A percentile compares a stretch with the other conserved stretches of the same genome.
Evolutionary conservation across 2,797 vertebrate genomes (phyloP).

Genomic region (Eulemur albifrons): DNA sequence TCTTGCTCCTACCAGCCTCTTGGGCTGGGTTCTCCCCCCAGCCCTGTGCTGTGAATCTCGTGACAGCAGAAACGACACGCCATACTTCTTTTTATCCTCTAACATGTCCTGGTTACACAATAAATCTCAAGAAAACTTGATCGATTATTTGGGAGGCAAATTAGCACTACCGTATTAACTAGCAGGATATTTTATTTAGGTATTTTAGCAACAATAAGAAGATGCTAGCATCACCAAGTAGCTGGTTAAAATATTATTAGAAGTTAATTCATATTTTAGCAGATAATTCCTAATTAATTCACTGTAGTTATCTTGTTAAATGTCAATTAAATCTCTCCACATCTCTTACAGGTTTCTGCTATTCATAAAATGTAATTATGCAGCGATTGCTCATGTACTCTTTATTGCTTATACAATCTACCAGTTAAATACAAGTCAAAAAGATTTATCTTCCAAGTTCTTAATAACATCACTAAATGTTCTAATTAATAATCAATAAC

Average conservation of each 20-base stretch:
- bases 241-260: slow-evolving; percentile 86
- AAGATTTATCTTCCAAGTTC: slow-evolving; percentile 79
- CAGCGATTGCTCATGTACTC: slow-evolving; percentile 82
- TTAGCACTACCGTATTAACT: slow-evolving; percentile 38
- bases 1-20: neutral
- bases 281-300: slow-evolving; percentile 89
- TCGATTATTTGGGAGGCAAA: slow-evolving; percentile 64
- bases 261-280: slow-evolving; percentile 88
- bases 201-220: slow-evolving; percentile 75
- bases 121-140: slow-evolving; percentile 61
- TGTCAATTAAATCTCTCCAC: slow-evolving; percentile 86
- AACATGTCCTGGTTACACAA: neutral
- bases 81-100: neutral
- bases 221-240: slow-evolving; percentile 69
- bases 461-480: slow-evolving; percentile 80
- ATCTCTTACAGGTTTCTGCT: slow-evolving; percentile 86
- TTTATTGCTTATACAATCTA: slow-evolving; percentile 82
- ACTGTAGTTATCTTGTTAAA: slow-evolving; percentile 88
- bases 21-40: neutral
- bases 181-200: slow-evolving; percentile 79
- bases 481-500: slow-evolving; percentile 85
- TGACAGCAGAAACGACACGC: neutral
- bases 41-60: neutral
- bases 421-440: slow-evolving; percentile 82
- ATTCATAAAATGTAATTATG: slow-evolving; percentile 86